Base-by-base conservation (phyloP, 1,140 invertebrate species). In the Littorina saxatilis region DNA sequence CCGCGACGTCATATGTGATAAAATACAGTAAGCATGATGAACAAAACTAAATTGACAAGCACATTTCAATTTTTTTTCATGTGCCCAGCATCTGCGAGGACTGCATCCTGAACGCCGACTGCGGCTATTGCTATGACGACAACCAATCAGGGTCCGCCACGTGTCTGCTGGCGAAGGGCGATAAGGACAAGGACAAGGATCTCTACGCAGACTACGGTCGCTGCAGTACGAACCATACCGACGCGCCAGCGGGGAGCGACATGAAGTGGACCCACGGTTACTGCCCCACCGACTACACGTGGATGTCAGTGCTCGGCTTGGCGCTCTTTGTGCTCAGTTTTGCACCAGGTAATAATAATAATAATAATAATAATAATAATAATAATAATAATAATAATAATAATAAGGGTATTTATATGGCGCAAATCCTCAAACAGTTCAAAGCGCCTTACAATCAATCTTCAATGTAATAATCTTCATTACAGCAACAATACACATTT, bases 271-370 rank as follows among this genome's bases (percentile, higher is more conserved):
- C 93, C 7, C 86, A 90, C 73, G 90, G 92, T 32, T 94, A 90
- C 89, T 94, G 94, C 87, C 94, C 94, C 3, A 92, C 93, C 23
- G 72, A 88, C 37, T 94, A 93, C 82, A 85, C 91, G 0, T 94
- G 93, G 94, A 90, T 94, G 85, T 92, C 92, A 4, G 89, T 94
- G 1, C 37, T 93, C 13, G 94, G 94, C 39, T 87, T 94, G 40
- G 88, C 91, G 0, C 63, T 93, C 7, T 94, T 94, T 81, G 89
- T 94, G 17, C 84, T 94, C 61, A 93, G 91, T 58, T 94, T 94
- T 88, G 93, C 94, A 43, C 93, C 93, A 85, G 94, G 93, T 94
- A 5, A 47, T n/a, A n/a, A n/a, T n/a, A n/a, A n/a, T n/a, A n/a
- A n/a, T n/a, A n/a, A n/a, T n/a, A n/a, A n/a, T n/a, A n/a, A n/a